Conservation (phyloP, 1,140 invertebrate species). For the Goniozus legneri region DNA sequence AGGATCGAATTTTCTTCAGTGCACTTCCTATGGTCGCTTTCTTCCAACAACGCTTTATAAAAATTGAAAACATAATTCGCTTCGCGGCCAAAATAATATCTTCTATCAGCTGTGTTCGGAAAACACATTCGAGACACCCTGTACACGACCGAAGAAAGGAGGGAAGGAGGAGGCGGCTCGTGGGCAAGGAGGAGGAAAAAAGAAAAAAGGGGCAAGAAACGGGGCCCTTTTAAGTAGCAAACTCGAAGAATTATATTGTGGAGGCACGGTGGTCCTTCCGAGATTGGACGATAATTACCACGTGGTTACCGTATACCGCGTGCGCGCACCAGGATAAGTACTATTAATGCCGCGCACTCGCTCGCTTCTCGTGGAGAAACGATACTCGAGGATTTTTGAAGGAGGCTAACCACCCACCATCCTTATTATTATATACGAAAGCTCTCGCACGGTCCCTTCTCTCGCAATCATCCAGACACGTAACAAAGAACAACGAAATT, state of each 20-base stretch:
- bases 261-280: conserved; percentile 25
- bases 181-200: neutral
- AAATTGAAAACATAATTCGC: too few species aligned
- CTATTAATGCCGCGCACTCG: conserved; percentile 25
- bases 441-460: neutral
- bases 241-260: conserved; percentile 31
- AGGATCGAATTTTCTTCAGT: too few species aligned
- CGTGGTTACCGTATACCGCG: conserved; percentile 24
- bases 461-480: neutral
- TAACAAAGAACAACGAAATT: neutral
- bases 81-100: too few species aligned
- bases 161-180: too few species aligned
- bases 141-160: too few species aligned
- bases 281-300: conserved; percentile 34
- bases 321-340: conserved; percentile 31
- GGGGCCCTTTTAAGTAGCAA: conserved; percentile 24
- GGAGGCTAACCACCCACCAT: too few species aligned
- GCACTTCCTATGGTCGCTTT: too few species aligned
- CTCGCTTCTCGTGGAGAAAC: neutral
- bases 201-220: neutral
- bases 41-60: too few species aligned
- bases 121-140: too few species aligned
- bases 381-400: too few species aligned
- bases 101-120: too few species aligned
- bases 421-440: conserved; percentile 30